A percentile compares a stretch with the other conserved stretches of the same genome.
These are phyloP conservation scores for Drosophila phalerata DNA, from an alignment of 2,888 invertebrate species.

Conservation along the genomic window DNA sequence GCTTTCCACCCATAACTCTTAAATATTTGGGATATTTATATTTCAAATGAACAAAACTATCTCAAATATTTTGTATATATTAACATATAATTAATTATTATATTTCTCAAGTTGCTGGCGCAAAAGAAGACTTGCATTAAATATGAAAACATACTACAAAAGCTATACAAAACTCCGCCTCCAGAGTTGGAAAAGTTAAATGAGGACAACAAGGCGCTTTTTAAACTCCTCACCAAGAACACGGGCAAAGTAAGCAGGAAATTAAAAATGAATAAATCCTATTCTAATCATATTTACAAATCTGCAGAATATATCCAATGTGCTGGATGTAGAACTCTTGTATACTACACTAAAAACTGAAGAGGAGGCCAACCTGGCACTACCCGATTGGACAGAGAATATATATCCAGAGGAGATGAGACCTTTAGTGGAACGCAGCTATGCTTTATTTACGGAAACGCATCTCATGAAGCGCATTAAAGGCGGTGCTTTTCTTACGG, in stretches of 20 bases:
- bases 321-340: constrained; percentile 90
- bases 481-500: constrained; percentile 90
- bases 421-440: constrained; percentile 89
- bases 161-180: constrained; percentile 86
- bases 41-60: too few relatives aligned
- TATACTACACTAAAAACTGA: constrained; percentile 90
- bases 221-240: constrained; percentile 87
- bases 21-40: too few relatives aligned
- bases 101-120: constrained; percentile 77
- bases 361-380: constrained; percentile 88
- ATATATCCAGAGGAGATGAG: constrained; percentile 90
- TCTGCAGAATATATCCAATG: constrained; percentile 86
- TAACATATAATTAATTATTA: neutral
- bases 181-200: constrained; percentile 86
- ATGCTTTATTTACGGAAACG: constrained; percentile 90
- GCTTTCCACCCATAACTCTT: too few relatives aligned
- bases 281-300: neutral
- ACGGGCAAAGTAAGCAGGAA: constrained; percentile 85
- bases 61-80: too few relatives aligned
- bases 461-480: constrained; percentile 89
- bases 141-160: constrained; percentile 86
- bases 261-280: too few relatives aligned
- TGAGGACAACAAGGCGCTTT: constrained; percentile 88
- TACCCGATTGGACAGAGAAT: constrained; percentile 91
- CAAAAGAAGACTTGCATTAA: constrained; percentile 87